Conservation (phyloP, 1,140 invertebrate species). For the Eumeta japonica region DNA sequence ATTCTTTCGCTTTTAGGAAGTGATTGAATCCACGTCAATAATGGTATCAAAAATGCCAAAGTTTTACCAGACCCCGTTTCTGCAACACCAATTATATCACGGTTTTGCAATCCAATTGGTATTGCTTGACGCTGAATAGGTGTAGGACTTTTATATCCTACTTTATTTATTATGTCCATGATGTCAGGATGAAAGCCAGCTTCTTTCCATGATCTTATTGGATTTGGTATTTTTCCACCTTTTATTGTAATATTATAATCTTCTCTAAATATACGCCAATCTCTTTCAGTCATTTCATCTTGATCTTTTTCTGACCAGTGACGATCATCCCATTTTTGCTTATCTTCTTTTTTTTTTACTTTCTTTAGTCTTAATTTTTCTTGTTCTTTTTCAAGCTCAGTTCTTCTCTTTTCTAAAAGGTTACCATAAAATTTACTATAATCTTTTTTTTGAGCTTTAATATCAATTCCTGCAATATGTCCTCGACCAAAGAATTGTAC, state of each 20-base stretch:
- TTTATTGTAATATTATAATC: conserved; percentile 99
- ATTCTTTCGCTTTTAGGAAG: conserved; percentile 92
- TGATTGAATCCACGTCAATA: conserved; percentile 97
- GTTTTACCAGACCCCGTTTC: conserved; percentile 99
- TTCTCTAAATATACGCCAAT: conserved; percentile 99
- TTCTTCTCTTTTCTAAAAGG: conserved; percentile 90
- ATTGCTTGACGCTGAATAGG: conserved; percentile 99
- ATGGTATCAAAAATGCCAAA: conserved; percentile 94
- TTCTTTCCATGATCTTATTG: conserved; percentile 94
- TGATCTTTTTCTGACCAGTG: conserved; percentile 97
- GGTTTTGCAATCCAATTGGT: conserved; percentile 96
- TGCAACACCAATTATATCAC: conserved; percentile 99
- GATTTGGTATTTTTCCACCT: conserved; percentile 95
- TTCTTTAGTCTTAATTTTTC: conserved; percentile 93
- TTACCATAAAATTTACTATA: conserved; percentile 98
- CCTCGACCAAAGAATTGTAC: conserved; percentile 97
- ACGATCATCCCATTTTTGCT: conserved; percentile 97
- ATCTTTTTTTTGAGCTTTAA: conserved; percentile 95
- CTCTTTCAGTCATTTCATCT: conserved; percentile 97
- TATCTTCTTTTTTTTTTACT: conserved; percentile 93
- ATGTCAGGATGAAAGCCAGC: conserved; percentile 89
- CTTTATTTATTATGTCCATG: conserved; percentile 91
- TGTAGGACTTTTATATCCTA: conserved; percentile 97
- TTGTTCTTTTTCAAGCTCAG: conserved; percentile 96
- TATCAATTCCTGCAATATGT: conserved; percentile 96